phyloP scores from a whole-genome alignment of 2,113 vertebrate species.

The Macroglossus sobrinus region DNA sequence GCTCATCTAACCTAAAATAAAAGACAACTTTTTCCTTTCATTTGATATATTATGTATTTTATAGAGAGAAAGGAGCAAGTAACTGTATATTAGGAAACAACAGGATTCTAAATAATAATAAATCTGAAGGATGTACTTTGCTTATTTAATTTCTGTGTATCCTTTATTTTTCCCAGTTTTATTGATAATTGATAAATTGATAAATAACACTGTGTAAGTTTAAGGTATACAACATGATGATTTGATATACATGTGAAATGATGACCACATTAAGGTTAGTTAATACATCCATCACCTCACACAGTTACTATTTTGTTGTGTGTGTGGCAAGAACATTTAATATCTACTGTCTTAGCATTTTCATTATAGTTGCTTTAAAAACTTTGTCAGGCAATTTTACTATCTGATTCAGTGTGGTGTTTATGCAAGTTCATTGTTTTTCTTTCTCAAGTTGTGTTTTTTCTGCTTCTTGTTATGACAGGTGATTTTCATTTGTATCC shows the following conservation, averaged over 20 bases:
- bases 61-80: neutral
- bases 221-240: fast-evolving
- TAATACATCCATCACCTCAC: neutral
- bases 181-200: neutral
- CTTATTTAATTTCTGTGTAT: neutral
- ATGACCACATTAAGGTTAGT: fast-evolving
- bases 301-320: fast-evolving
- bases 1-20: neutral
- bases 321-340: neutral
- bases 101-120: neutral
- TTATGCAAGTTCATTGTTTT: too few species aligned
- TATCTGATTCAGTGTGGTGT: neutral
- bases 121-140: neutral
- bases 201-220: neutral
- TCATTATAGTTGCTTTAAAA: neutral
- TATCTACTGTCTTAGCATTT: neutral
- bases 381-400: neutral
- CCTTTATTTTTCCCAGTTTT: neutral
- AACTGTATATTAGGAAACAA: neutral
- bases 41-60: neutral
- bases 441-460: neutral
- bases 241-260: too few species aligned
- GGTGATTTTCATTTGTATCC: too few species aligned
- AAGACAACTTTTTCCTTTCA: neutral
- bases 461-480: neutral